phyloP scores from a whole-genome alignment of 1,140 invertebrate genomes.

The Caenorhabditis tropicalis region DNA sequence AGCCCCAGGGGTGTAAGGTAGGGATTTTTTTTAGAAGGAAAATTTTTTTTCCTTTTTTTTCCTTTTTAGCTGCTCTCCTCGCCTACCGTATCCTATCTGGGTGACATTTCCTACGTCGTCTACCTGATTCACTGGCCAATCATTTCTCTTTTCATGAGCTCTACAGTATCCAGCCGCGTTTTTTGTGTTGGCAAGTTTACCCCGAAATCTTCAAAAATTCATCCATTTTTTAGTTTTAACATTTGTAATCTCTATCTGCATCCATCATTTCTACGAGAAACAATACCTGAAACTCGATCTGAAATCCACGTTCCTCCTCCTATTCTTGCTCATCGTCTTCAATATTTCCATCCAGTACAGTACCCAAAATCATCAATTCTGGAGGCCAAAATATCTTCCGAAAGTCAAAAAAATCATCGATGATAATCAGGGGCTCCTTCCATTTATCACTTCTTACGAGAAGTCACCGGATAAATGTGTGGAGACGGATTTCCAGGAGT shows the following conservation, averaged over 20 bases:
- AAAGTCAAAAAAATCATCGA: neutral
- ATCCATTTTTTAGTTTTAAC: neutral
- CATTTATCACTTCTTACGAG: neutral
- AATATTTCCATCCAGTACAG: neutral
- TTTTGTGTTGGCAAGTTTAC: neutral
- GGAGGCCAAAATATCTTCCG: neutral
- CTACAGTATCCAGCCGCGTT: neutral
- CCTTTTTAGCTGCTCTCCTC: neutral
- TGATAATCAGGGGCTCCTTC: neutral
- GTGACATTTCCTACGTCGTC: conserved; percentile 23
- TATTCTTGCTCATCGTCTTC: neutral
- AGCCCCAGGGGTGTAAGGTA: neutral
- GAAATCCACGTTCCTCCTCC: neutral
- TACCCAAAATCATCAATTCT: neutral
- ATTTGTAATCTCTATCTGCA: neutral
- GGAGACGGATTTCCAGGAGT: neutral
- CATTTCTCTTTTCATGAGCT: neutral
- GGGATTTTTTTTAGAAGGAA: too few species aligned
- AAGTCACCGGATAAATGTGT: neutral
- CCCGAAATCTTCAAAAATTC: neutral
- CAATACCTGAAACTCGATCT: neutral
- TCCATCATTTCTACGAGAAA: neutral
- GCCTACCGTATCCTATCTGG: neutral
- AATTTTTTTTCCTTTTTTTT: neutral
- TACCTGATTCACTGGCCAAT: conserved; percentile 20